Conservation (phyloP, 2,888 invertebrate species). For the Lycaena phlaeas region DNA sequence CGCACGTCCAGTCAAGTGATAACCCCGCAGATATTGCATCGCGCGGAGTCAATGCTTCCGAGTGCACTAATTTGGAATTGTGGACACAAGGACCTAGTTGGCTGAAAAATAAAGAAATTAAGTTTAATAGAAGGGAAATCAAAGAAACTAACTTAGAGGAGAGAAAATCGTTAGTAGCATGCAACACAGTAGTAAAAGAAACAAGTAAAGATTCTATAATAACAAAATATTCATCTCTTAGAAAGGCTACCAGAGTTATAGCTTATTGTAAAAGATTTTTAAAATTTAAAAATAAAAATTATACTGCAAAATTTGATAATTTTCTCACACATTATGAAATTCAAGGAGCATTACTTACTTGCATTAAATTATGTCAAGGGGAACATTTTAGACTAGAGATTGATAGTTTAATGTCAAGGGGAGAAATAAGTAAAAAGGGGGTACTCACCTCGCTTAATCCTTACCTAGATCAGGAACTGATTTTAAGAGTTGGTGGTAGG, state of each 20-base stretch:
- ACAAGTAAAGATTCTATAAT: no score
- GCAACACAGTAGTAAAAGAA: no score
- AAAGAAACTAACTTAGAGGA: neutral
- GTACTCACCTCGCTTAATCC: slow-evolving; percentile 6
- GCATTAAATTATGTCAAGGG: slow-evolving; percentile 1
- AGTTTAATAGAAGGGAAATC: neutral
- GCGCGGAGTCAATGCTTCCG: slow-evolving; percentile 16
- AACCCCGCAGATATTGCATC: slow-evolving; percentile 28
- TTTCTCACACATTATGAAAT: neutral
- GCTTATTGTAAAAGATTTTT: slow-evolving; percentile 15
- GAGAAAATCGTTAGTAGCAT: no score
- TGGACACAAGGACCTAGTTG: slow-evolving; percentile 19
- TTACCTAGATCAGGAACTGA: slow-evolving; percentile 2
- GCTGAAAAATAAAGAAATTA: slow-evolving; percentile 8
- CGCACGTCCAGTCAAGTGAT: slow-evolving; percentile 15
- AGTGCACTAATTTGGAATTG: neutral
- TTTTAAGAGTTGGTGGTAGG: slow-evolving; percentile 11
- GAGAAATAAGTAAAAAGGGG: neutral
- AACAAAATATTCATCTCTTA: no score
- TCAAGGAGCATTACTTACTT: slow-evolving; percentile 1
- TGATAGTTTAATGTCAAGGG: neutral
- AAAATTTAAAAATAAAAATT: slow-evolving; percentile 8
- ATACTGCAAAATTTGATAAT: slow-evolving; percentile 6
- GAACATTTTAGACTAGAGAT: neutral
- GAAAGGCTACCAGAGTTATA: no score